These are phyloP conservation scores for Palythoa grandiflora DNA, from an alignment of 92 coral and sea anemone species.

Conservation along the genomic window DNA sequence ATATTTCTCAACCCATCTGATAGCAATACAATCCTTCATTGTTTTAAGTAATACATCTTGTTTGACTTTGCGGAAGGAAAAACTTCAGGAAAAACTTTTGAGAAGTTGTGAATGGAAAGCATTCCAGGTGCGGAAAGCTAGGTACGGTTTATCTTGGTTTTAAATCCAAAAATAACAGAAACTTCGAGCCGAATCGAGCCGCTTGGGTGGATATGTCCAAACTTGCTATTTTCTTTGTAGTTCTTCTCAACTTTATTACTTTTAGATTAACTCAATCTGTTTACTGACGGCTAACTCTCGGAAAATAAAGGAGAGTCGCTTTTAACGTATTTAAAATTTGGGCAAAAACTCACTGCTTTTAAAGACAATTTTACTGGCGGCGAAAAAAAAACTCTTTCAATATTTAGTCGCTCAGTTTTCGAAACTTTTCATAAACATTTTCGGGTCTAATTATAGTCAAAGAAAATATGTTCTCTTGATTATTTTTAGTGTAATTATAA, in stretches of 20 bases:
- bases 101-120: background rate
- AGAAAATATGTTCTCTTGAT: conserved; percentile 12
- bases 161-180: background rate
- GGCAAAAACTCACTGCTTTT: background rate
- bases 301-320: too few species aligned
- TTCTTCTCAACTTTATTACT: background rate
- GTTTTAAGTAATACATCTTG: background rate
- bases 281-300: background rate
- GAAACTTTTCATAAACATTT: conserved; percentile 5
- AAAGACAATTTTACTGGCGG: background rate
- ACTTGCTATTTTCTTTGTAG: background rate
- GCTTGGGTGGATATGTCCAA: conserved; percentile 1
- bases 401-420: background rate
- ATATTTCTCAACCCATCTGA: background rate
- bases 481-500: background rate
- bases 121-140: background rate
- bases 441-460: conserved; percentile 18
- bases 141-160: background rate
- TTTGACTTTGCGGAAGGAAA: background rate
- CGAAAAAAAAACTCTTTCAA: background rate
- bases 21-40: background rate
- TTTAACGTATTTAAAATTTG: background rate
- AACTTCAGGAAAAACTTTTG: background rate
- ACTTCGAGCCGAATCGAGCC: background rate
- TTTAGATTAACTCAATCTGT: background rate